Evolutionary conservation across 2,113 vertebrate genomes (phyloP).

Genomic region (Hypanus sabinus): DNA sequence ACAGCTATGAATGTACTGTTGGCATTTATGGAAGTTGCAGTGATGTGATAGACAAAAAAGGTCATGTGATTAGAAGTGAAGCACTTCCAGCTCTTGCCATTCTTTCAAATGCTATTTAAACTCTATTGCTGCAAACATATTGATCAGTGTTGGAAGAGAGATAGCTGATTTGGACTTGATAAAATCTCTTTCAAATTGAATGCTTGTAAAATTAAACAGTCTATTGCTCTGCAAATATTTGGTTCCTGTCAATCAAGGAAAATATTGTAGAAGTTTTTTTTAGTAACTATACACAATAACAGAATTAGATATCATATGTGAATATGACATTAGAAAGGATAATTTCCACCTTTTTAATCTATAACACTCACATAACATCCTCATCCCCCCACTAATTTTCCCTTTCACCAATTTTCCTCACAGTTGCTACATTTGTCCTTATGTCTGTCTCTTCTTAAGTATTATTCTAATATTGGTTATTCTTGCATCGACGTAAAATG

Average conservation of each 20-base stretch:
- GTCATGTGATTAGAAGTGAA: background rate
- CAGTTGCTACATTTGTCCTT: no score
- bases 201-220: background rate
- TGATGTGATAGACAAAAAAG: background rate
- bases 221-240: background rate
- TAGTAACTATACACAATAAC: background rate
- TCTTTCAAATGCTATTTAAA: slow-evolving; percentile 1
- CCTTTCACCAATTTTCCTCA: no score
- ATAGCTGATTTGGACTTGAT: background rate
- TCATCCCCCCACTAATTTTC: no score
- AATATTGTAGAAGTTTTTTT: background rate
- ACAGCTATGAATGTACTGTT: background rate
- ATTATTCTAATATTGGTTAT: no score
- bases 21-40: background rate
- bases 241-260: background rate
- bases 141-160: background rate
- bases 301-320: background rate
- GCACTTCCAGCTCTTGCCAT: background rate
- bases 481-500: background rate
- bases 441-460: no score
- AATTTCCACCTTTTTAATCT: no score
- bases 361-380: no score
- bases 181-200: background rate
- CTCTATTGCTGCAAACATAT: slow-evolving; percentile 19
- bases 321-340: no score